Evolutionary conservation across 2,113 vertebrate genomes (phyloP).

Genomic region (Mus spicilegus): DNA sequence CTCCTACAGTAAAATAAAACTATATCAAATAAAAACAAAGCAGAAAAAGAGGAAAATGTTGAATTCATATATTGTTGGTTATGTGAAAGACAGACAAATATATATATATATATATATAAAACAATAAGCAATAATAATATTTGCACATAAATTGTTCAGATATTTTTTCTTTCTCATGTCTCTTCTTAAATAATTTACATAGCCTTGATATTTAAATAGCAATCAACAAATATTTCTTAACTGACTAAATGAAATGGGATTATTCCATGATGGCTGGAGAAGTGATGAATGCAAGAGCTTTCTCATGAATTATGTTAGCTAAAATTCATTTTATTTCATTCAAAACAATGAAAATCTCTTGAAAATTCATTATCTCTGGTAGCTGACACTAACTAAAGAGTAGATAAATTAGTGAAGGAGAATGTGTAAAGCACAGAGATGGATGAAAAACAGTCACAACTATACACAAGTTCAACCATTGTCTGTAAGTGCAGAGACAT

Average conservation of each 20-base stretch:
- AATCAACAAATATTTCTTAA: constrained; percentile 1
- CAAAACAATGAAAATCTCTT: background rate
- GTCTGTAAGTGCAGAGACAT: too few species aligned
- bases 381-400: background rate
- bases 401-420: background rate
- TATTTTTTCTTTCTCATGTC: background rate
- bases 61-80: background rate
- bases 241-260: background rate
- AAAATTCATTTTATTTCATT: background rate
- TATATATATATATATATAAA: too few species aligned
- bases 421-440: background rate
- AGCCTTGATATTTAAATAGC: background rate
- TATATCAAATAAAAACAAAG: too few species aligned
- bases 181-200: background rate
- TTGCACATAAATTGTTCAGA: background rate
- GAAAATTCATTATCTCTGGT: background rate
- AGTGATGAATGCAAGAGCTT: background rate
- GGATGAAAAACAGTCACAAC: background rate
- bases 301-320: background rate
- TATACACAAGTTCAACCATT: too few species aligned
- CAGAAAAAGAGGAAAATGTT: background rate
- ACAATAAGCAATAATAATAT: background rate
- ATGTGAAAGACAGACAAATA: background rate
- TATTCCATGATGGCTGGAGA: background rate
- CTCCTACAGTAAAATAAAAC: too few species aligned